These are phyloP conservation scores for Sarcophaga carnaria DNA, from an alignment of 2,888 invertebrate genomes.

Conservation along the genomic window DNA sequence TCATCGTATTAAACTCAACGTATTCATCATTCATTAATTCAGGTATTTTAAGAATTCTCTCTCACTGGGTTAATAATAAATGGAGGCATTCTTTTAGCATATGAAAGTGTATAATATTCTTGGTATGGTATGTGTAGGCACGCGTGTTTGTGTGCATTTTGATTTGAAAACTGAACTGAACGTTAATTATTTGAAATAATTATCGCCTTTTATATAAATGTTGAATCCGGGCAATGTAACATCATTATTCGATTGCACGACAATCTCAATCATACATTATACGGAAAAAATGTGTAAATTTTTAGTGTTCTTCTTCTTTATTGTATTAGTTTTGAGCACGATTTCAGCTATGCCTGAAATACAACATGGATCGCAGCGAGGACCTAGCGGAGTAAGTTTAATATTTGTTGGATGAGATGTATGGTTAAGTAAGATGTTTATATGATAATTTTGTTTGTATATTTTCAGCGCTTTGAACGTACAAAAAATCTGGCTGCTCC, in stretches of 20 bases:
- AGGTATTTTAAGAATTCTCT: constrained; percentile 47
- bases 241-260: constrained; percentile 11
- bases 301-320: constrained; percentile 28
- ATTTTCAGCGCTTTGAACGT: constrained; percentile 58
- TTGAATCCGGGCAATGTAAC: neutral
- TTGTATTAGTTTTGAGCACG: constrained; percentile 25
- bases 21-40: constrained; percentile 35
- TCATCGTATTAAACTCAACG: constrained; percentile 21
- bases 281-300: constrained; percentile 43
- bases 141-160: neutral
- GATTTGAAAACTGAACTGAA: neutral
- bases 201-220: constrained; percentile 27
- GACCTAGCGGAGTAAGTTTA: constrained; percentile 59
- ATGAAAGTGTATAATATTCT: constrained; percentile 26
- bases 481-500: constrained; percentile 52
- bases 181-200: neutral
- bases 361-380: constrained; percentile 50
- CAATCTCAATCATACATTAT: neutral
- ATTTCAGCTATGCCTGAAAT: constrained; percentile 48
- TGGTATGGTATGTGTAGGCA: neutral
- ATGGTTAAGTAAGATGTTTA: constrained; percentile 5
- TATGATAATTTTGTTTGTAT: neutral
- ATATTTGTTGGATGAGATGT: neutral
- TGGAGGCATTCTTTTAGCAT: constrained; percentile 11
- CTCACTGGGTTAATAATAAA: constrained; percentile 43